Percentiles rank a stretch among this genome's conserved stretches.
Evolutionary conservation across 2,888 invertebrate species (phyloP).

Genomic region (Sepiola atlantica): DNA sequence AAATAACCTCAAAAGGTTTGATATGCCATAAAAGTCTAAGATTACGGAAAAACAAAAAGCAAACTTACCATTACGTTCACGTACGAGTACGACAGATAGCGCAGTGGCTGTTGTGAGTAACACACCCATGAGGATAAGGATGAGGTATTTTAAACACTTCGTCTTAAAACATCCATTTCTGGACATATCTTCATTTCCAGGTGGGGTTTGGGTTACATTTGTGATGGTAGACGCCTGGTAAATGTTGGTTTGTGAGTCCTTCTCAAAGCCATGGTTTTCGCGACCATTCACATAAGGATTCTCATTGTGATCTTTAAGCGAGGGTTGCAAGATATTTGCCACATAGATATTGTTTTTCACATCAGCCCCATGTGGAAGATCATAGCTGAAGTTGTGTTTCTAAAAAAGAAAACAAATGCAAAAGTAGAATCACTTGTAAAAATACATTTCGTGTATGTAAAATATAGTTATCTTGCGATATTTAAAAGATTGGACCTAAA

Average conservation of each 20-base stretch:
- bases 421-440: too few species aligned
- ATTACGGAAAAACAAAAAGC: neutral
- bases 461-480: too few species aligned
- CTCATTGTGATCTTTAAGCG: neutral
- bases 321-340: neutral
- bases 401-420: neutral
- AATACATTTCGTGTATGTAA: too few species aligned
- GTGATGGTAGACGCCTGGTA: neutral
- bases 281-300: neutral
- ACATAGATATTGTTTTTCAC: neutral
- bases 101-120: neutral
- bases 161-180: conserved; percentile 14
- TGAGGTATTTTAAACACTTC: neutral
- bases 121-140: neutral
- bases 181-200: conserved; percentile 32
- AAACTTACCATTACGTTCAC: neutral
- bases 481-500: too few species aligned
- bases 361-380: neutral
- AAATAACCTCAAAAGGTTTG: too few species aligned
- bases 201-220: neutral
- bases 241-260: neutral
- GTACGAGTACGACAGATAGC: neutral
- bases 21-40: neutral
- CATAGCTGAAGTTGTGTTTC: neutral
- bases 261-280: neutral